phyloP scores from a whole-genome alignment of 1,140 invertebrate genomes.

The Pseudomyrmex dendroicus region DNA sequence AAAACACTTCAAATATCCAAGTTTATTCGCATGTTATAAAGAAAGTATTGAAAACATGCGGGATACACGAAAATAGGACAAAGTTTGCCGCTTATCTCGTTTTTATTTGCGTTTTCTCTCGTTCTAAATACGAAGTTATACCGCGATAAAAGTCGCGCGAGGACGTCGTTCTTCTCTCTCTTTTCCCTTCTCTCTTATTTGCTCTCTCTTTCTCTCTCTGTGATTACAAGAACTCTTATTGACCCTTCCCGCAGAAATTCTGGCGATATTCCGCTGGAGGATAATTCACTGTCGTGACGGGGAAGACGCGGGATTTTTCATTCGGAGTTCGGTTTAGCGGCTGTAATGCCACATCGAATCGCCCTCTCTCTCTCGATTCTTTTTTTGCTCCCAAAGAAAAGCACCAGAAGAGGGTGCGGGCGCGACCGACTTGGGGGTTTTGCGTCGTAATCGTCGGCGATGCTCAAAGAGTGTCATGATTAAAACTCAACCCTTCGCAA shows the following conservation, averaged over 20 bases:
- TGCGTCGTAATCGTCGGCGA: conserved; percentile 42
- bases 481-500: conserved; percentile 36
- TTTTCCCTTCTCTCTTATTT: too few relatives aligned
- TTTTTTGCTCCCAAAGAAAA: conserved; percentile 9
- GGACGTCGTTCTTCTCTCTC: too few relatives aligned
- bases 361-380: conserved; percentile 17
- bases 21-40: too few relatives aligned
- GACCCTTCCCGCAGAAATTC: conserved; percentile 6
- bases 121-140: too few relatives aligned
- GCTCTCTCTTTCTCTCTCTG: too few relatives aligned
- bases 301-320: conserved; percentile 40
- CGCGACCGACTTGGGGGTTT: conserved; percentile 20
- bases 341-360: conserved; percentile 41
- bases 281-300: conserved; percentile 29
- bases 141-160: too few relatives aligned
- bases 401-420: background rate
- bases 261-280: background rate
- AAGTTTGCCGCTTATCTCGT: too few relatives aligned
- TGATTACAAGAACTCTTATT: conserved; percentile 3
- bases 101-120: too few relatives aligned
- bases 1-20: too few relatives aligned
- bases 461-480: conserved; percentile 54
- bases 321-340: conserved; percentile 25
- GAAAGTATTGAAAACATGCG: too few relatives aligned
- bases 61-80: too few relatives aligned